A percentile compares a stretch with the other conserved stretches of the same genome.
These are phyloP conservation scores for Drosophila nigromelanica DNA, from an alignment of 1,140 invertebrate species.

Conservation along the genomic window DNA sequence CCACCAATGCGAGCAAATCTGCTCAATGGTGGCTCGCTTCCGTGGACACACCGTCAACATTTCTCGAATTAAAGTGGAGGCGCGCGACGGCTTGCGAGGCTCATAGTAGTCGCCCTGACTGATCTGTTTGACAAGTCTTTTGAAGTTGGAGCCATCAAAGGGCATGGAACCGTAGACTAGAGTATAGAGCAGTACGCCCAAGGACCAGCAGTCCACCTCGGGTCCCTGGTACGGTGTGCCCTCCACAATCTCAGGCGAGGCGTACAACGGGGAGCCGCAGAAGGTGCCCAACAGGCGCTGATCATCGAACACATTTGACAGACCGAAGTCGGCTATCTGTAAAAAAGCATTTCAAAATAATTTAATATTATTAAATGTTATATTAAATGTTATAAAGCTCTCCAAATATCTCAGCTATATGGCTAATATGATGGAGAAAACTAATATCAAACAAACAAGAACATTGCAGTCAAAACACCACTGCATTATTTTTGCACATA, in stretches of 20 bases:
- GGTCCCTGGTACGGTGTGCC: conserved; percentile 99
- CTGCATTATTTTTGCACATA: too few species aligned
- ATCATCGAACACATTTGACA: conserved; percentile 99
- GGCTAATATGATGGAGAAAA: too few species aligned
- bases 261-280: conserved; percentile 98
- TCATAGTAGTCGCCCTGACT: conserved; percentile 98
- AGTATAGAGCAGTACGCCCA: conserved; percentile 98
- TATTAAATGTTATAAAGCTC: too few species aligned
- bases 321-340: conserved; percentile 98
- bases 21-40: conserved; percentile 95
- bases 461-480: too few species aligned
- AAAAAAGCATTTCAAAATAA: conserved; percentile 16
- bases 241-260: conserved; percentile 99
- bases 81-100: conserved; percentile 97
- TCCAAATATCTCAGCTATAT: too few species aligned
- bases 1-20: conserved; percentile 97
- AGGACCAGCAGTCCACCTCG: conserved; percentile 97
- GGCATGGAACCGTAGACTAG: conserved; percentile 99
- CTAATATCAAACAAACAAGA: too few species aligned
- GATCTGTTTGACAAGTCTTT: conserved; percentile 97
- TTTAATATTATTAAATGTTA: neutral
- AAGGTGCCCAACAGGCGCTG: conserved; percentile 95
- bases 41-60: conserved; percentile 96
- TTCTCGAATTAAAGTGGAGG: conserved; percentile 96
- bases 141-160: conserved; percentile 99